These are phyloP conservation scores for Hydraecia micacea DNA, from an alignment of 2,888 invertebrate species.

Conservation along the genomic window DNA sequence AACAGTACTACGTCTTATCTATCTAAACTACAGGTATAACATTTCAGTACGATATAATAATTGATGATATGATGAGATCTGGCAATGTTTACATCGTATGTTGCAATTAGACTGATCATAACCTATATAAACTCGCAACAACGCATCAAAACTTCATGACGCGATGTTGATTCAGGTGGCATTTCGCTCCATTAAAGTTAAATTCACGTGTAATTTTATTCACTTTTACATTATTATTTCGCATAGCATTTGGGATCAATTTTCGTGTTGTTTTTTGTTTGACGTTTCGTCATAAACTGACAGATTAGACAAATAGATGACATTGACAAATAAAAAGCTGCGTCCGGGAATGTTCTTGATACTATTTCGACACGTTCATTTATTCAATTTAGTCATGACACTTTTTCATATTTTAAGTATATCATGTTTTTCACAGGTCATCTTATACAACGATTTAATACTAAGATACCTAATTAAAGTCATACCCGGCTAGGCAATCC, in stretches of 20 bases:
- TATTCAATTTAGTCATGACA: slow-evolving; percentile 22
- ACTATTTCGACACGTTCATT: slow-evolving; percentile 41
- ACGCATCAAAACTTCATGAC: slow-evolving; percentile 24
- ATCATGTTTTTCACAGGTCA: slow-evolving; percentile 2
- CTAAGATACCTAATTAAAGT: slow-evolving; percentile 67
- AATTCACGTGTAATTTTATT: slow-evolving; percentile 25
- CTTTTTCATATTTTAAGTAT: slow-evolving; percentile 4
- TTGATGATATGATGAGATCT: slow-evolving; percentile 23
- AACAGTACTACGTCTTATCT: not conserved
- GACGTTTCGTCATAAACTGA: slow-evolving; percentile 40
- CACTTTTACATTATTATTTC: slow-evolving; percentile 8
- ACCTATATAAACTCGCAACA: slow-evolving; percentile 34
- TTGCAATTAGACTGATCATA: slow-evolving; percentile 21
- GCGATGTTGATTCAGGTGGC: slow-evolving; percentile 47
- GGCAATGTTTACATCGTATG: slow-evolving; percentile 41
- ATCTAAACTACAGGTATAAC: not conserved
- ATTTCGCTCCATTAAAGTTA: slow-evolving; percentile 12
- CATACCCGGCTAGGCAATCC: slow-evolving; percentile 86
- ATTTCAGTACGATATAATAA: slow-evolving; percentile 4
- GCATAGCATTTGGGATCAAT: not conserved
- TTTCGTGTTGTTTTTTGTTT: slow-evolving; percentile 28
- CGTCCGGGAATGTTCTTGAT: slow-evolving; percentile 57
- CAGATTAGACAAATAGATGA: slow-evolving; percentile 42
- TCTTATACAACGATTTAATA: slow-evolving; percentile 26
- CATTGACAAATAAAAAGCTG: slow-evolving; percentile 61